Evolutionary conservation across 2,888 invertebrate genomes (phyloP), one percentile per base, ranked within the genome.

Genomic region (Sympetrum striolatum): DNA sequence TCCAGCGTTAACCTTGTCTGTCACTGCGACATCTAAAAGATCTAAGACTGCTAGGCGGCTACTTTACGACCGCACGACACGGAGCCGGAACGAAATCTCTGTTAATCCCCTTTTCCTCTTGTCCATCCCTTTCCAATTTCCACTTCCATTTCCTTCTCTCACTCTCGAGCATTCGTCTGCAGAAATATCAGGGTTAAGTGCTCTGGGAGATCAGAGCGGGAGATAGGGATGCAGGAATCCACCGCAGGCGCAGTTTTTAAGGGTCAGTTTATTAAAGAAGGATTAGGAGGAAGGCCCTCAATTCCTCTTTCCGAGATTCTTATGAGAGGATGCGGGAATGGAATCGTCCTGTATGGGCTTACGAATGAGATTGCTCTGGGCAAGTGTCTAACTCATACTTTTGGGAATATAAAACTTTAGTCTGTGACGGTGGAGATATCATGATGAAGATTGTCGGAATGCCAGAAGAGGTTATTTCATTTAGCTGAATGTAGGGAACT

Each of bases 151-250:
- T 82, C 5, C 82, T 53, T 35, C n/a, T n/a, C 64, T 82, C 58
- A 53, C 53, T 44, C 37, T 44, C 73, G 18, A 53, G 53, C 53
- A 25, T 73, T 73, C 73, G 73, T 73, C 60, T 37, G 86, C 37
- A 58, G 60, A 60, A 60, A 22, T 60, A 53, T 82, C 58, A 18
- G 82, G 82, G 58, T 60, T 82, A 82, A 86, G 64, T 86, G 86
- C 86, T 60, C 39, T 15, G 35, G 18, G 86, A 86, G 60, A 60
- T 64, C 37, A 64, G 86, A 37, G 60, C 8, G 0, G 48, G 8
- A 82, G 81, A 82, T 82, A 82, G 12, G 25, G 25, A 53, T 44
- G 53, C 53, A 58, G 31, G 31, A n/a, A 22, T n/a, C 64, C 64
- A 22, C 64, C 64, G 8, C 64, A 22, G 64, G 25, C 31, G 73